Conservation (phyloP, 2,113 vertebrate genomes). For the Lates calcarifer region DNA sequence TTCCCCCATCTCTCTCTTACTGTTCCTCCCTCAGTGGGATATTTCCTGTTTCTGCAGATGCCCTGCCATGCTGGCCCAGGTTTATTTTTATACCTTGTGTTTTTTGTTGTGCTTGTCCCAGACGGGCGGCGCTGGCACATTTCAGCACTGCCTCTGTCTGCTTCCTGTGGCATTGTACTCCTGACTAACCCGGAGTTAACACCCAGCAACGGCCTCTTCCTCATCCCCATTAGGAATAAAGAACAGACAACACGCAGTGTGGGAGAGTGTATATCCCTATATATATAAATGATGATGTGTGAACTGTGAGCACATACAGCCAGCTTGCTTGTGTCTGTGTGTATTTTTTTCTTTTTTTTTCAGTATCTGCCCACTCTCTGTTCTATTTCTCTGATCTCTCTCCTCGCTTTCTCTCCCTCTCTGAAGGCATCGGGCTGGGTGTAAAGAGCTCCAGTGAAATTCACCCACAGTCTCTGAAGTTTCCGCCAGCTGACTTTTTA, state of each 20-base stretch:
- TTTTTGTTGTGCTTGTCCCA: slow-evolving; percentile 76
- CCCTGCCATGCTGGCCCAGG: slow-evolving; percentile 36
- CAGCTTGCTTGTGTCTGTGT: slow-evolving; percentile 31
- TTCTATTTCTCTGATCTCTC: slow-evolving; percentile 59
- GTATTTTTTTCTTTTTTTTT: not conserved
- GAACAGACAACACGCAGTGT: slow-evolving; percentile 29
- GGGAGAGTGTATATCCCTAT: slow-evolving; percentile 29
- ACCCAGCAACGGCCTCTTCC: slow-evolving; percentile 54
- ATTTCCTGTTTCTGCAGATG: slow-evolving; percentile 71
- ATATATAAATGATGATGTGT: slow-evolving; percentile 30
- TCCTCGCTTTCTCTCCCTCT: slow-evolving; percentile 47
- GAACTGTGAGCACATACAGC: slow-evolving; percentile 31
- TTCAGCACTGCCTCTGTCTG: slow-evolving; percentile 69
- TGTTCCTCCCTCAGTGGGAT: slow-evolving; percentile 40
- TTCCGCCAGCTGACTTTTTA: slow-evolving; percentile 81
- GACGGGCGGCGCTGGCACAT: slow-evolving; percentile 73
- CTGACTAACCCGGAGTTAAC: slow-evolving; percentile 45
- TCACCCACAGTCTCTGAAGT: slow-evolving; percentile 75
- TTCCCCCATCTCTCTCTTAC: slow-evolving; percentile 24
- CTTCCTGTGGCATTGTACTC: slow-evolving; percentile 77
- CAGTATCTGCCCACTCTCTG: slow-evolving; percentile 45
- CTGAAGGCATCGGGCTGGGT: slow-evolving; percentile 52
- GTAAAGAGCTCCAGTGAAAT: slow-evolving; percentile 63
- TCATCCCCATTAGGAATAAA: slow-evolving; percentile 48
- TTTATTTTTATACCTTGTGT: slow-evolving; percentile 75